Evolutionary conservation across 53 echinoderm and acorn worm species (phyloP).

Genomic region (Crossaster papposus): DNA sequence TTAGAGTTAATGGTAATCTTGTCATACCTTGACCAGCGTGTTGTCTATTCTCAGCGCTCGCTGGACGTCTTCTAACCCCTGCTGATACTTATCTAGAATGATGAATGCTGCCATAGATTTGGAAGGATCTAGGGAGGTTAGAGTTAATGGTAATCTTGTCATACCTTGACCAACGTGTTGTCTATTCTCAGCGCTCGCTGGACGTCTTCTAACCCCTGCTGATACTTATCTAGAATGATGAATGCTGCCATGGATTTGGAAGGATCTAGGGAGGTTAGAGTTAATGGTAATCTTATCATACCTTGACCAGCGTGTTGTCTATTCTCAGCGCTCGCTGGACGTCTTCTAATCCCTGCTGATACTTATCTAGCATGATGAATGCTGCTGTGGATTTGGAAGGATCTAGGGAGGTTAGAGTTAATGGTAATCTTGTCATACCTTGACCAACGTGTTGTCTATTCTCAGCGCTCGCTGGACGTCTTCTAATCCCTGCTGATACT

Average conservation of each 20-base stretch:
- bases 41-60: conserved; percentile 75
- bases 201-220: no score
- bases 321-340: conserved; percentile 76
- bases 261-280: no score
- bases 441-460: conserved; percentile 73
- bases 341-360: conserved; percentile 81
- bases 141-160: no score
- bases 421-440: neutral
- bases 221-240: no score
- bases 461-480: conserved; percentile 81
- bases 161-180: no score
- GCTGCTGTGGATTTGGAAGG: conserved; percentile 60
- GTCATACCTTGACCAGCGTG: conserved; percentile 62
- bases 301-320: conserved; percentile 81
- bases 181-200: no score
- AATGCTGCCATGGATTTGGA: no score
- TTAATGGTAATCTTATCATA: conserved; percentile 25
- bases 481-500: conserved; percentile 77
- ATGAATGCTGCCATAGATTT: conserved; percentile 90
- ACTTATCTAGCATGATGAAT: conserved; percentile 90
- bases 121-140: no score
- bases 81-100: conserved; percentile 84
- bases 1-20: no score
- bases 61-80: conserved; percentile 83
- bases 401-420: no score